These are phyloP conservation scores for Ips typographus DNA, from an alignment of 1,140 invertebrate species.

Conservation along the genomic window DNA sequence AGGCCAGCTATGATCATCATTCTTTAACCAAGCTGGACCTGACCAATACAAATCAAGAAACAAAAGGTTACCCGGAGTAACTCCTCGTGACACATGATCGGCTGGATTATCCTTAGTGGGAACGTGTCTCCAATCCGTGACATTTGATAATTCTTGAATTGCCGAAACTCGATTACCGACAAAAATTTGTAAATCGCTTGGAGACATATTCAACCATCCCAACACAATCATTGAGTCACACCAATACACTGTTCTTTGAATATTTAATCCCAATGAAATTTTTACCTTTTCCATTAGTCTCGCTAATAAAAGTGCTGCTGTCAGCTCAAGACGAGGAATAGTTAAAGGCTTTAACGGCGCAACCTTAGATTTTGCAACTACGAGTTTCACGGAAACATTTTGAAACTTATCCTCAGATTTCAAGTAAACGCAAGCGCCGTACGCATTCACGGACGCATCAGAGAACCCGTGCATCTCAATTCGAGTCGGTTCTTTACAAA, in stretches of 20 bases:
- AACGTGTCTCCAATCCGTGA: slow-evolving; percentile 44
- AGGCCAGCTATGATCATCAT: not conserved
- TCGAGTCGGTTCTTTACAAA: not conserved
- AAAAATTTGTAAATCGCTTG: slow-evolving; percentile 44
- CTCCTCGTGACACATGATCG: slow-evolving; percentile 31
- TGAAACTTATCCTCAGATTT: slow-evolving; percentile 26
- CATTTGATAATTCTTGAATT: slow-evolving; percentile 39
- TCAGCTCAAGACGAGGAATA: slow-evolving; percentile 39
- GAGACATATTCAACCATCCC: slow-evolving; percentile 43
- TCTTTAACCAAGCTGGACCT: slow-evolving; percentile 14
- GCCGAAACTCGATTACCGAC: slow-evolving; percentile 43
- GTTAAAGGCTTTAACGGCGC: slow-evolving; percentile 48
- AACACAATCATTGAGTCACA: slow-evolving; percentile 35
- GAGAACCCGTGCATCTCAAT: slow-evolving; percentile 47
- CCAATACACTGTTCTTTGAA: slow-evolving; percentile 17
- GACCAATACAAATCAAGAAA: slow-evolving; percentile 1
- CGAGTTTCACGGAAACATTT: slow-evolving; percentile 33
- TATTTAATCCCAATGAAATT: not conserved
- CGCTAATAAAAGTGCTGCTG: not conserved
- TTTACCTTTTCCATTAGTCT: not conserved
- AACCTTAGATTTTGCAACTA: slow-evolving; percentile 50
- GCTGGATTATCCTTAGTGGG: slow-evolving; percentile 45
- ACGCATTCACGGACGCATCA: slow-evolving; percentile 44
- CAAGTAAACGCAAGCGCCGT: slow-evolving; percentile 47
- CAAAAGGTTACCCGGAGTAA: slow-evolving; percentile 8